Conservation (phyloP, 2,888 invertebrate species). For the Vanessa cardui region DNA sequence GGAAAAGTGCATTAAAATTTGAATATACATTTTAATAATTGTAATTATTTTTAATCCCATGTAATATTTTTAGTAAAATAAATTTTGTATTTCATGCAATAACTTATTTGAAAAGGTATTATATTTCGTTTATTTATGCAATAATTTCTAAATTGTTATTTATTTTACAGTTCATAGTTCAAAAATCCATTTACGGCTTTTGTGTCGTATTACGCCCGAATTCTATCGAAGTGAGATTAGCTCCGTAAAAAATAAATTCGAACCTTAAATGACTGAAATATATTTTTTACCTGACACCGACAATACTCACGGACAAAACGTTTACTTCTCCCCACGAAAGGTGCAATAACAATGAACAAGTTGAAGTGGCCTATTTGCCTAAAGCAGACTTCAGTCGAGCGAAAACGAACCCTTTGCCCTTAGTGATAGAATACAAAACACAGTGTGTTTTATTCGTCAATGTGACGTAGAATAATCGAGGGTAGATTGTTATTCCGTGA, state of each 20-base stretch:
- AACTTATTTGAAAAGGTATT: too few species aligned
- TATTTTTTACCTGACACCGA: conserved; percentile 31
- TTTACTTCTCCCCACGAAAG: conserved; percentile 31
- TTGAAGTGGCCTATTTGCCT: conserved; percentile 9
- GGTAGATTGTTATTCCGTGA: conserved; percentile 25
- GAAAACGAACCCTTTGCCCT: neutral
- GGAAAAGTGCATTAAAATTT: too few species aligned
- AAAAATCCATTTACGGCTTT: conserved; percentile 2
- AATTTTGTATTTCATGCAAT: too few species aligned
- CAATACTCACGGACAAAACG: conserved; percentile 26
- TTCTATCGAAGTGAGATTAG: conserved; percentile 22
- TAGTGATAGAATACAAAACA: neutral
- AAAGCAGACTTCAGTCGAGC: neutral
- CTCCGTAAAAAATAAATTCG: conserved; percentile 2
- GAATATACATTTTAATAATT: neutral
- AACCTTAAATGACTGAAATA: conserved; percentile 20
- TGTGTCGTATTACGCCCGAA: conserved; percentile 2
- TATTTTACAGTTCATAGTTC: neutral
- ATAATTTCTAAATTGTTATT: neutral
- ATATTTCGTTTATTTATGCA: too few species aligned
- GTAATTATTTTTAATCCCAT: too few species aligned
- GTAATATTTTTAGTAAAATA: too few species aligned
- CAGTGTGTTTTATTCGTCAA: neutral
- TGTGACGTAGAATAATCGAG: conserved; percentile 13
- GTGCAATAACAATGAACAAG: conserved; percentile 32